phyloP scores from a whole-genome alignment of 64 coral and sea anemone genomes.

The Actinia equina region DNA sequence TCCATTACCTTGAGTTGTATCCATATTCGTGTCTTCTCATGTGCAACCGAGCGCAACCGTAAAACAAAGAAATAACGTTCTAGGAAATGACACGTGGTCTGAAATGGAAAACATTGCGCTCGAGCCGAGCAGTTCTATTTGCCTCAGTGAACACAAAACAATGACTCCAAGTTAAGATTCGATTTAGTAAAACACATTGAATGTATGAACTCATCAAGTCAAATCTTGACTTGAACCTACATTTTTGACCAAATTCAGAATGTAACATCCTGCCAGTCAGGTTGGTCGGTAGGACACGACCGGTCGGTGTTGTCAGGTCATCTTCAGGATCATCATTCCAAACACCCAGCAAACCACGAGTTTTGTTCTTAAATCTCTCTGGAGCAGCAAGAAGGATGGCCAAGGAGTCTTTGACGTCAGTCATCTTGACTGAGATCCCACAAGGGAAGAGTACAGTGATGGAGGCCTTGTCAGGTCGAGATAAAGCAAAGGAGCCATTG shows the following conservation, averaged over 20 bases:
- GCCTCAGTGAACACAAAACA: no score
- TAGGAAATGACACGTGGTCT: no score
- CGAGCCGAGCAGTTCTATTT: no score
- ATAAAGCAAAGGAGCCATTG: constrained; percentile 21
- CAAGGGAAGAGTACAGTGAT: constrained; percentile 18
- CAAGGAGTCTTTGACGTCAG: constrained; percentile 29
- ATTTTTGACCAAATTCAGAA: constrained; percentile 56
- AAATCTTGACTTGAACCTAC: background rate
- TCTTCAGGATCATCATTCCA: constrained; percentile 45
- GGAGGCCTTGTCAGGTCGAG: constrained; percentile 24
- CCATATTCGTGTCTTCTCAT: no score
- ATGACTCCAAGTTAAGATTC: no score
- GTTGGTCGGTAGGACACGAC: constrained; percentile 25
- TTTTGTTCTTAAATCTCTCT: background rate
- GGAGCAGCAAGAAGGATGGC: constrained; percentile 3
- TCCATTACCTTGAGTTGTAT: no score
- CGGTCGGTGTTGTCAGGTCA: constrained; percentile 47
- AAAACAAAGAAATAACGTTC: no score
- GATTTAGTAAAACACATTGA: no score
- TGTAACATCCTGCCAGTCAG: constrained; percentile 44
- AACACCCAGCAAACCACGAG: constrained; percentile 52
- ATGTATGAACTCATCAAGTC: no score
- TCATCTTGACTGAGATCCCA: constrained; percentile 50
- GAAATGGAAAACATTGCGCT: no score
- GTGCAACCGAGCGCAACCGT: no score